Percentiles rank a stretch among this genome's conserved stretches.
Conservation (phyloP, 2,888 invertebrate genomes). For the Oscheius sp. region DNA sequence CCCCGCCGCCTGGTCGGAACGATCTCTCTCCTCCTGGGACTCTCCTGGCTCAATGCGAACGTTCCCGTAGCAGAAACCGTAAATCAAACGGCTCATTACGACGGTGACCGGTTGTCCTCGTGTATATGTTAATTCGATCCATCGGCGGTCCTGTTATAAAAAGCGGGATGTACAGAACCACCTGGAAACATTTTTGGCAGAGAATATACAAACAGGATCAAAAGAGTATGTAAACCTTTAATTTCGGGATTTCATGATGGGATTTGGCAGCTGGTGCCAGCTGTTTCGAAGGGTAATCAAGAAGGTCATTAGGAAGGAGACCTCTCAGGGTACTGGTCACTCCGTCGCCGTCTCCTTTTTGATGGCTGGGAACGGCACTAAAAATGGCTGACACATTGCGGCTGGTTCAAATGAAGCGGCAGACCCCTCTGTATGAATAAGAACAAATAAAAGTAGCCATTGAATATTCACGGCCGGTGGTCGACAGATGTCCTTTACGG, state of each 20-base stretch:
- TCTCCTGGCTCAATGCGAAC: neutral
- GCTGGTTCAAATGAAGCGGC: neutral
- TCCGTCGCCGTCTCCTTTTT: no score
- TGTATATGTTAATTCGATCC: conserved; percentile 20
- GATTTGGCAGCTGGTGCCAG: conserved; percentile 29
- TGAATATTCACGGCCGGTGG: conserved; percentile 2
- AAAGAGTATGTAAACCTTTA: neutral
- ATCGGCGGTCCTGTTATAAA: conserved; percentile 22
- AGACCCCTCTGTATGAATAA: neutral
- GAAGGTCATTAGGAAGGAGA: no score
- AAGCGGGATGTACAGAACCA: neutral
- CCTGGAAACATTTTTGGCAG: neutral
- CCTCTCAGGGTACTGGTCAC: no score
- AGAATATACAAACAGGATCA: neutral
- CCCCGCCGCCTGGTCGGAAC: neutral
- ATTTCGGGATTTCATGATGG: conserved; percentile 9
- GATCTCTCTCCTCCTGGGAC: neutral
- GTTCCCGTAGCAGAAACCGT: neutral
- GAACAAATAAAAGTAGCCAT: neutral
- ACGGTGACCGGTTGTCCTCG: neutral
- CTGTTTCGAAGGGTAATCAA: neutral
- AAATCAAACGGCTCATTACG: conserved; percentile 5
- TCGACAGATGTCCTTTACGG: conserved; percentile 11
- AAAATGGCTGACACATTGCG: no score
- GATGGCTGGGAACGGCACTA: no score